Evolutionary conservation across 2,888 invertebrate species (phyloP).

Genomic region (Stenoptilia bipunctidactyla): DNA sequence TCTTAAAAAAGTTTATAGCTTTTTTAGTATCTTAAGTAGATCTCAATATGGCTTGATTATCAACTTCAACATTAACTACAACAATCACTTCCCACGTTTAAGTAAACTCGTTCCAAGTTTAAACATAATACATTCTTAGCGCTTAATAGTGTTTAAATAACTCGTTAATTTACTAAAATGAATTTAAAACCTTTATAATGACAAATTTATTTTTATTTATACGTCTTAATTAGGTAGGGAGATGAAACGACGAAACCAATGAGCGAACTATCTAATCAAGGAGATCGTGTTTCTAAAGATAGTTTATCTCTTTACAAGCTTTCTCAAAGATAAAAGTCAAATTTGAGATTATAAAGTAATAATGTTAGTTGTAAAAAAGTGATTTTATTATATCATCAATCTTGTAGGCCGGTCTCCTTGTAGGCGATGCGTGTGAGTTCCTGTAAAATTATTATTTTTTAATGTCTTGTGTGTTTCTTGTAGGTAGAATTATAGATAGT

Average conservation of each 20-base stretch:
- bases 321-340: conserved; percentile 60
- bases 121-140: conserved; percentile 24
- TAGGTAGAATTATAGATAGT: no score
- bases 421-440: conserved; percentile 44
- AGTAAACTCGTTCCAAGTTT: conserved; percentile 17
- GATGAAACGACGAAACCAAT: conserved; percentile 24
- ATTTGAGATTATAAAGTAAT: conserved; percentile 61
- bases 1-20: background rate
- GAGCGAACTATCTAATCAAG: conserved; percentile 40
- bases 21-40: background rate
- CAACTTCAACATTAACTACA: conserved; percentile 4
- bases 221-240: conserved; percentile 33
- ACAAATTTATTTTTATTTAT: conserved; percentile 34
- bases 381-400: conserved; percentile 64
- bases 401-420: conserved; percentile 39
- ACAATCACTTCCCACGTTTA: conserved; percentile 16
- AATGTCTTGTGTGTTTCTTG: conserved; percentile 5
- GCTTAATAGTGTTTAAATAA: conserved; percentile 26
- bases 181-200: conserved; percentile 18
- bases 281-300: conserved; percentile 50
- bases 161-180: conserved; percentile 27
- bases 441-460: conserved; percentile 19
- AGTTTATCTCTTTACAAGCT: conserved; percentile 58
- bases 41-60: background rate
- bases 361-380: conserved; percentile 53